Base-by-base conservation (phyloP, 1,140 invertebrate species). In the Lordiphosa stackelbergi region DNA sequence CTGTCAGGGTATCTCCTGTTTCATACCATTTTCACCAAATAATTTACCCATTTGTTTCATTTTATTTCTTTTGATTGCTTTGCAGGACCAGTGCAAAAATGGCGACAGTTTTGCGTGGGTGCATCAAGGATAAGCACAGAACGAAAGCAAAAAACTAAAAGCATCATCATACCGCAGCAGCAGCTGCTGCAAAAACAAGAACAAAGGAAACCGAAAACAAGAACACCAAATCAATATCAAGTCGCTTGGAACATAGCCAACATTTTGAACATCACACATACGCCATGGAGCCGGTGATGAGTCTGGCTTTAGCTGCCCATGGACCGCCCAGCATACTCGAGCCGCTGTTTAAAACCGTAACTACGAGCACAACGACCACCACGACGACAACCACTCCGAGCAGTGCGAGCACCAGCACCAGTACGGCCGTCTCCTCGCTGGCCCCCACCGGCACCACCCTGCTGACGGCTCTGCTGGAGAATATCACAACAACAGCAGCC, bases 291-390 rank as follows among this genome's bases (percentile, higher is more conserved):
- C 77, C 77, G 10, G 78, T 83, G 8, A 84, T 84, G 77, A 84
- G 79, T 47, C 40, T 86, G 41, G 85, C 85, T 8, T 49, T 87
- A 58, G 73, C 85, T 8, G 85, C 85, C 45, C 85, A 87, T 56
- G 85, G 81, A 4, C 85, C 85, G 69, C 85, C 85, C 49, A 86
- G 64, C 66, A 87, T 87, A 73, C 57, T 87, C 49, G 85, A 85
- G 62, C 85, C 85, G 57, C 66, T 86, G 66, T 86, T 86, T 71
- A 83, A 75, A 43, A 84, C 85, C 65, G 81, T 73, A 46, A 87
- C 85, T 46, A 87, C 81, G 59, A 84, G 81, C 65, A 71, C 84
- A 47, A 68, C 75, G 41, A 81, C 75, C 40, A 86, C 71, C 43
- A 85, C 85, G 41, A 87, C 79, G 22, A 83, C 85, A 52, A 84